Percentiles rank a stretch among this genome's conserved stretches.
Conservation (phyloP, 2,113 vertebrate species). For the Tyto alba region DNA sequence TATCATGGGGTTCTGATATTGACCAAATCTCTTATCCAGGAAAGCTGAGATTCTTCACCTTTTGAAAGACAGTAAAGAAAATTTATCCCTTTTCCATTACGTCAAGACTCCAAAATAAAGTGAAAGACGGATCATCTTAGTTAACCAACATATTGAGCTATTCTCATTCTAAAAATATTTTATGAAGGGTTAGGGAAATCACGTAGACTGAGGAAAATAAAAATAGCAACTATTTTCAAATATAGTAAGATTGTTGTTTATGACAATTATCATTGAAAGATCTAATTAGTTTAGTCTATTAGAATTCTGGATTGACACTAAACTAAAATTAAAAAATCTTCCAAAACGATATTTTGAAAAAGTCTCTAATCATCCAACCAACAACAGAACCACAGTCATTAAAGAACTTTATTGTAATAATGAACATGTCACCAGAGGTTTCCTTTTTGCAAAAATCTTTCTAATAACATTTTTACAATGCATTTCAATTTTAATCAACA, state of each 20-base stretch:
- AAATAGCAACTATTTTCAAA: neutral
- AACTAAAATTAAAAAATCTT: neutral
- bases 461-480: neutral
- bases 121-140: neutral
- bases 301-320: neutral
- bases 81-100: neutral
- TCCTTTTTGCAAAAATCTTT: neutral
- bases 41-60: neutral
- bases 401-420: neutral
- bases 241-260: neutral
- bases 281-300: neutral
- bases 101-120: neutral
- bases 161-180: neutral
- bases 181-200: neutral
- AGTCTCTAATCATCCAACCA: neutral
- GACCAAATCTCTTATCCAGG: neutral
- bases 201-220: neutral
- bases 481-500: neutral
- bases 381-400: neutral
- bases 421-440: neutral
- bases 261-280: neutral
- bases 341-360: neutral
- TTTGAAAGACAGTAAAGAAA: neutral
- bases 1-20: neutral
- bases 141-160: neutral